Percentiles rank a stretch among this genome's conserved stretches.
These are phyloP conservation scores for Syngnathus acus DNA, from an alignment of 2,797 vertebrate species.

Conservation along the genomic window DNA sequence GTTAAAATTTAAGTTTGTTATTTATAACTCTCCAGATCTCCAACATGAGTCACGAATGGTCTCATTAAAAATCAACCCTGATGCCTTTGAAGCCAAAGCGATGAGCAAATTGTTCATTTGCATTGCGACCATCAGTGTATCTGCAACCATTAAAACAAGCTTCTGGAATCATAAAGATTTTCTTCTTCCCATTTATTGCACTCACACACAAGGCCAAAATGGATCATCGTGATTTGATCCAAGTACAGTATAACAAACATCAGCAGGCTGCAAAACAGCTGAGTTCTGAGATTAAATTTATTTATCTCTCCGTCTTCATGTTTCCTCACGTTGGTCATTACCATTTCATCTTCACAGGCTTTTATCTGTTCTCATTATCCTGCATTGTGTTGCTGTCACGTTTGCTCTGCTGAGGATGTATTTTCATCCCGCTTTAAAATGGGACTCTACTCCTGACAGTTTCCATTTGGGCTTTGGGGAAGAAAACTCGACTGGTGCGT, in stretches of 20 bases:
- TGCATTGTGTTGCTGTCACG: not conserved
- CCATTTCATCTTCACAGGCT: slow-evolving; percentile 7
- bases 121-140: slow-evolving; percentile 41
- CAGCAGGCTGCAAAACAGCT: slow-evolving; percentile 42
- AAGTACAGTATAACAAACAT: slow-evolving; percentile 10
- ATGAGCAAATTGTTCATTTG: slow-evolving; percentile 41
- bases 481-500: not conserved
- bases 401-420: slow-evolving; percentile 13
- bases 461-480: not conserved
- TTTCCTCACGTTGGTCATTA: slow-evolving; percentile 15
- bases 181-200: not conserved
- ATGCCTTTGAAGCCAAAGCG: slow-evolving; percentile 3
- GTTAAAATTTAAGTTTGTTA: not conserved
- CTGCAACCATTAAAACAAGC: slow-evolving; percentile 40
- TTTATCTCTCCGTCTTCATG: slow-evolving; percentile 26
- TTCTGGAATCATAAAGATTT: slow-evolving; percentile 40
- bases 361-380: not conserved
- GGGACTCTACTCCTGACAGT: slow-evolving; percentile 4
- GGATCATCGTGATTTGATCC: slow-evolving; percentile 19
- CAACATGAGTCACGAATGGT: slow-evolving; percentile 12
- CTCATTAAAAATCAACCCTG: slow-evolving; percentile 33
- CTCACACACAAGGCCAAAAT: slow-evolving; percentile 16
- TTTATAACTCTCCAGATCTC: slow-evolving; percentile 15
- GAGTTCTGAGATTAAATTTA: slow-evolving; percentile 37
- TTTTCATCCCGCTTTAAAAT: slow-evolving; percentile 10